These are phyloP conservation scores for Paratrypauchen microcephalus DNA, from an alignment of 2,797 vertebrate genomes.

Conservation along the genomic window DNA sequence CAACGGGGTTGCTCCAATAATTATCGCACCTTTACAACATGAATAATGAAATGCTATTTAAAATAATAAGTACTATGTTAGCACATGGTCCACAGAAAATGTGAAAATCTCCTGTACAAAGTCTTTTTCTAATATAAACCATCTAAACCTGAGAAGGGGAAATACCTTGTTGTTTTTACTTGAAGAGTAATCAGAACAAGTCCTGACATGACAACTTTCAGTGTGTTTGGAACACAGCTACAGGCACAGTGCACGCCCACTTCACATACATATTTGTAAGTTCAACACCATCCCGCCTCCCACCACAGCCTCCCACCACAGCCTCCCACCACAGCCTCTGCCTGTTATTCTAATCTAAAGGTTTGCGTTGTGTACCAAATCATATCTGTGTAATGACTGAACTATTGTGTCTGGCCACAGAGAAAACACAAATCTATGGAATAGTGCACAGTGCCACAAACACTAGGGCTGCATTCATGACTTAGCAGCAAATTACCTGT, in stretches of 20 bases:
- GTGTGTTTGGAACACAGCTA: conserved; percentile 7
- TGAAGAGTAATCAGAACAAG: conserved; percentile 41
- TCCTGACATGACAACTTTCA: conserved; percentile 32
- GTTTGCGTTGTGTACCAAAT: not conserved
- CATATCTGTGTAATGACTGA: not conserved
- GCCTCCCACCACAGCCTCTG: conserved; percentile 51
- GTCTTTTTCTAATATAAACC: conserved; percentile 9
- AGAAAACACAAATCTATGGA: not conserved
- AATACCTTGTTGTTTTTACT: not conserved
- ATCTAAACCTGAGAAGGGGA: no score
- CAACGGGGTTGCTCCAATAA: not conserved
- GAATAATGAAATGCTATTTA: conserved; percentile 11
- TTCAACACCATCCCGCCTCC: conserved; percentile 37
- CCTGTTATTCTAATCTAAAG: conserved; percentile 55
- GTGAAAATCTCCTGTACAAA: conserved; percentile 26
- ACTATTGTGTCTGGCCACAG: not conserved
- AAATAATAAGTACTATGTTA: conserved; percentile 32
- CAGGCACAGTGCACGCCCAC: conserved; percentile 26
- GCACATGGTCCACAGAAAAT: conserved; percentile 4
- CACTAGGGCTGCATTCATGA: conserved; percentile 17
- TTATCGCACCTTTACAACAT: conserved; percentile 1
- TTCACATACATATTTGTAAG: conserved; percentile 60
- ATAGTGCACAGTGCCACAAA: not conserved
- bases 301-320: conserved; percentile 51
- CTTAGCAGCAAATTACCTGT: conserved; percentile 20